Percentiles rank a stretch among this genome's conserved stretches.
Conservation (phyloP, 2,113 vertebrate species). For the Opisthocomus hoazin region DNA sequence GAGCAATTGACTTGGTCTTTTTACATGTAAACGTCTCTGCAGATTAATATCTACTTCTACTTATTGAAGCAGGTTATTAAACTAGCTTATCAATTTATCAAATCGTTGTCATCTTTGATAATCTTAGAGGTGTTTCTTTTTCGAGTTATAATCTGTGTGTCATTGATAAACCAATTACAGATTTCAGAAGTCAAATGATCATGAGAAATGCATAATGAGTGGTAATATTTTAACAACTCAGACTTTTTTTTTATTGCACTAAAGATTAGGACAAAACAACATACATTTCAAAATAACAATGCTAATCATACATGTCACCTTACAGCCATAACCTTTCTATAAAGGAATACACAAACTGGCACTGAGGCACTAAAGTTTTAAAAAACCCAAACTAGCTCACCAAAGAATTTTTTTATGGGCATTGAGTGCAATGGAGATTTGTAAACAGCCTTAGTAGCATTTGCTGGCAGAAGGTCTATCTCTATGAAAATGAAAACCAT, state of each 20-base stretch:
- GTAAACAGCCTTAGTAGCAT: background rate
- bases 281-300: background rate
- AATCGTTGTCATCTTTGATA: constrained; percentile 63
- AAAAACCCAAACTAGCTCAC: background rate
- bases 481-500: background rate
- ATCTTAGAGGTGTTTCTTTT: constrained; percentile 73
- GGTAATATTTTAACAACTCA: constrained; percentile 3
- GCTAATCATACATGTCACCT: background rate
- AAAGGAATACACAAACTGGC: background rate
- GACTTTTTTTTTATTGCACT: background rate
- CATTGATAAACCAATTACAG: constrained; percentile 61
- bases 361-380: background rate
- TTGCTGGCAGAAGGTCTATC: background rate
- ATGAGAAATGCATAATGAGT: constrained; percentile 5
- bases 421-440: rapidly evolving
- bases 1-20: constrained; percentile 48
- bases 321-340: background rate
- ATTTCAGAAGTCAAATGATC: constrained; percentile 61
- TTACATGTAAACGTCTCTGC: constrained; percentile 55
- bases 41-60: constrained; percentile 69
- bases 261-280: background rate
- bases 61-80: constrained; percentile 75
- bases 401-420: background rate
- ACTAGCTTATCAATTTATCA: constrained; percentile 73
- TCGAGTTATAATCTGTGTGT: constrained; percentile 64